Percentiles rank a stretch among this genome's conserved stretches.
Conservation (phyloP, 2,113 vertebrate genomes). For the Mormyrus lacerda region DNA sequence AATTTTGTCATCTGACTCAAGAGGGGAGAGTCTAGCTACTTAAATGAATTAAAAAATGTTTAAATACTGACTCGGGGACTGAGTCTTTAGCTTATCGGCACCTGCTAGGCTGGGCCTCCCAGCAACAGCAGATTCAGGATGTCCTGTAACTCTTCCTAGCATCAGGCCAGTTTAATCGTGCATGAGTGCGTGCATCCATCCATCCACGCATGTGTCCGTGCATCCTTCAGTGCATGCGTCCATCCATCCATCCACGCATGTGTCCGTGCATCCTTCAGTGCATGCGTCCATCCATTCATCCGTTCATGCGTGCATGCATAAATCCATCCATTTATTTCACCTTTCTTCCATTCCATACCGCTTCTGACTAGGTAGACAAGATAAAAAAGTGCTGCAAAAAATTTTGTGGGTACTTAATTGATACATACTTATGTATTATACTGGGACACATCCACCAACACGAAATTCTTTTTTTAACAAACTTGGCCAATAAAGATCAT, state of each 20-base stretch:
- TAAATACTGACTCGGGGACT: not conserved
- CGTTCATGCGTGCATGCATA: too few species aligned
- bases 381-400: too few species aligned
- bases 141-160: not conserved
- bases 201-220: not conserved
- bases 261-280: too few species aligned
- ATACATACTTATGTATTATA: too few species aligned
- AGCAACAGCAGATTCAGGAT: not conserved
- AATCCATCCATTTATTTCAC: not conserved
- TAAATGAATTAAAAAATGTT: not conserved
- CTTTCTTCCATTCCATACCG: too few species aligned
- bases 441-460: too few species aligned
- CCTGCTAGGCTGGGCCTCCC: too few species aligned
- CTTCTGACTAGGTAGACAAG: too few species aligned
- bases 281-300: too few species aligned
- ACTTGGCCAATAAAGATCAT: too few species aligned
- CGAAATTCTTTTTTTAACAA: too few species aligned
- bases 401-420: too few species aligned
- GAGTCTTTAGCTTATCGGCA: not conserved
- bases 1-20: not conserved
- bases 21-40: not conserved
- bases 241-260: not conserved
- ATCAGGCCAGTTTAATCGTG: not conserved
- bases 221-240: not conserved
- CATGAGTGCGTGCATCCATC: not conserved